Base-by-base conservation (phyloP, 37 sponge, comb jelly and placozoan genomes). In the Beroe forskalii region DNA sequence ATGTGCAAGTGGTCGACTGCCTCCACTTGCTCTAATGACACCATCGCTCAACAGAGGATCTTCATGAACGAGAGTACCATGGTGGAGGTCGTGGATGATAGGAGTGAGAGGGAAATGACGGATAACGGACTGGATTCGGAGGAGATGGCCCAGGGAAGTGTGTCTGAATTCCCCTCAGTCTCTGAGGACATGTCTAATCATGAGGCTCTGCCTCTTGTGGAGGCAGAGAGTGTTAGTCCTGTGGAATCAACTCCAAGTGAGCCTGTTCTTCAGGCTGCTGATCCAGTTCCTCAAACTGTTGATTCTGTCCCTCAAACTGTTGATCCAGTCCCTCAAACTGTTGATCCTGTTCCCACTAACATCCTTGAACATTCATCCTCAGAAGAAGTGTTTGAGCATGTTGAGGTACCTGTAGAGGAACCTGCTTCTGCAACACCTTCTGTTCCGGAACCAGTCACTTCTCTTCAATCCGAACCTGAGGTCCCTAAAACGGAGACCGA, bases 11-110 rank as follows among this genome's bases (percentile, higher is more conserved):
- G 86, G 86, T 80, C 86, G 48, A 80, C 86, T 20, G 55, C 86
- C 2, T 80, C 86, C 19, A 80, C 86, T 22, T 80, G 86, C 55
- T 80, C 86, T 8, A 80, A 41, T 38, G 86, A 80, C 30, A 80
- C 86, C 1, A 80, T 80, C 55, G 30, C 25, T 22, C 86, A 80
- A 22, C 86, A 80, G 86, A 80, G 30, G 86, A 25, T 80, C 38
- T 80, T 80, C 86, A 64, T 30, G 25, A 44, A 38, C 17, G 55
- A 44, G 44, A 44, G 55, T 43, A 44, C 40, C 42, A 4, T 80
- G 55, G 86, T 38, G 37, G 86, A 80, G 17, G 3, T 37, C 4
- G 86, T 24, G 8, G 86, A 80, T 41, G 55, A 44, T 44, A 48
- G 4, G 3, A 37, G 35, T 32, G 20, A 14, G 1, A 37, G 40